These are phyloP conservation scores for Microctenopoma lineatum DNA, from an alignment of 2,797 vertebrate species.

Conservation along the genomic window DNA sequence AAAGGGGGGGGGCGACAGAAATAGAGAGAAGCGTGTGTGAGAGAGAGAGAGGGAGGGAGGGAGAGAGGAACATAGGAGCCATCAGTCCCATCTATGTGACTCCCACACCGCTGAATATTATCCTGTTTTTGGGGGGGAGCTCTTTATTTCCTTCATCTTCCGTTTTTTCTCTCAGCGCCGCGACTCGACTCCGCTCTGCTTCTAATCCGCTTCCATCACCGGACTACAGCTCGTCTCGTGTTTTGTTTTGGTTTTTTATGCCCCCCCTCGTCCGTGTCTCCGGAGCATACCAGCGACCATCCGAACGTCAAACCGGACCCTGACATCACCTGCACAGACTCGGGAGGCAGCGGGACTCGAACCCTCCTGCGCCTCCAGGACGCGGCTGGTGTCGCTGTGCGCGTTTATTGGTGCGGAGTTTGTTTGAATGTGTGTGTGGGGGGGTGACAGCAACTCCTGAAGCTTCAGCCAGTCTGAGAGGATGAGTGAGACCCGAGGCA, in stretches of 20 bases:
- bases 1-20: conserved; percentile 55
- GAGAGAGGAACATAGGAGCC: conserved; percentile 73
- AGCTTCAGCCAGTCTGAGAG: conserved; percentile 38
- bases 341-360: background rate
- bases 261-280: background rate
- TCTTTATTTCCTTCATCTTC: conserved; percentile 54
- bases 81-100: conserved; percentile 66
- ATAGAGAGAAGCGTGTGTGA: conserved; percentile 39
- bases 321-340: conserved; percentile 4
- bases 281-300: background rate
- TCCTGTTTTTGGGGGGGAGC: conserved; percentile 62
- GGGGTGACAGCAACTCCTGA: conserved; percentile 51
- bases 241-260: conserved; percentile 39
- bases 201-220: conserved; percentile 55
- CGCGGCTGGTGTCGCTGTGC: background rate
- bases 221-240: conserved; percentile 56
- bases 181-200: conserved; percentile 33
- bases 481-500: conserved; percentile 60
- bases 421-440: background rate
- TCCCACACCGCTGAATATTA: conserved; percentile 70
- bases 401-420: conserved; percentile 21
- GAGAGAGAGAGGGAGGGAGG: conserved; percentile 41
- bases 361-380: conserved; percentile 12
- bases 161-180: conserved; percentile 7
- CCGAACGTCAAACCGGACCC: background rate